Evolutionary conservation across 2,888 invertebrate genomes (phyloP), one percentile per base, ranked within the genome.

Genomic region (Andrena fulva): DNA sequence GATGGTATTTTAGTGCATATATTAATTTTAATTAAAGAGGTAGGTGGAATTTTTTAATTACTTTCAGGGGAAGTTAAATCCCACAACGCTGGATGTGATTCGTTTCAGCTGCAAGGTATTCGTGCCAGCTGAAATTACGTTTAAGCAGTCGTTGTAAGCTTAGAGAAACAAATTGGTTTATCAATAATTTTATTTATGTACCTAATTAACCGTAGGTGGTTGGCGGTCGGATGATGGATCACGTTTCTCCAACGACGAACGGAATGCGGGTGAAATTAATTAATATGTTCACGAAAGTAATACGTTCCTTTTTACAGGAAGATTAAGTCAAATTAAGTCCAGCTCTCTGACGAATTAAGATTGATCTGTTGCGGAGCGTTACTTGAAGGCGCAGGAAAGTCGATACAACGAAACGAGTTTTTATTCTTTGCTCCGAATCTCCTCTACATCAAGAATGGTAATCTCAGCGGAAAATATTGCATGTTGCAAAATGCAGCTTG

Each of bases 291-390:
- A 10, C 29, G 52, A 35, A 56, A 77, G 67, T 67, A 72, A 80
- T 73, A 48, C 67, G 68, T 77, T 68, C 54, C 54, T 62, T 64
- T 50, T 79, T 73, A 64, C 52, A 62, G 35, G 66, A 35, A 48
- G 66, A 77, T 79, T 75, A n/a, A 42, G 77, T 59, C 62, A 64
- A 64, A 74, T 71, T 77, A 77, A 67, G 67, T 56, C 50, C 7
- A 59, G 33, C n/a, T 7, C 12, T 42, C 29, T 69, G 73, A 82
- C 68, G 71, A 72, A 85, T 82, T 82, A 75, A 85, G 82, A 85
- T 77, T 56, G 77, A 82, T 85, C 50, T 68, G n/a, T 29, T n/a
- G 5, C 42, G 10, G 0, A n/a, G 20, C 27, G 24, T n/a, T 8
- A 1, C 12, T 27, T 20, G 1, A 29, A 8, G 42, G 4, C 16